Percentiles rank a stretch among this genome's conserved stretches.
phyloP scores from a whole-genome alignment of 2,888 invertebrate genomes.

The Noctua pronuba region DNA sequence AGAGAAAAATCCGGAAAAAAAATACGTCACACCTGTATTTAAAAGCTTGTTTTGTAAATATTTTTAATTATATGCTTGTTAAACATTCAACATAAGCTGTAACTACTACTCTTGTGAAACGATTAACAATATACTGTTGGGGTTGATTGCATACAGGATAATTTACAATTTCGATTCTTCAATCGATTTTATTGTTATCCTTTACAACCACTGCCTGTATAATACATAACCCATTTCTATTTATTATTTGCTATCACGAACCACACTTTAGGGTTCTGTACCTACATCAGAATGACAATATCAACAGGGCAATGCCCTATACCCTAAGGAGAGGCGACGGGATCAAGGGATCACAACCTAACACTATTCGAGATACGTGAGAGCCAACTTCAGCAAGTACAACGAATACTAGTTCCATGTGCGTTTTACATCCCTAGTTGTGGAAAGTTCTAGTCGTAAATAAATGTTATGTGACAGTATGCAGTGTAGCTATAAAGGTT shows the following conservation, averaged over 20 bases:
- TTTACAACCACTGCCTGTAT: neutral
- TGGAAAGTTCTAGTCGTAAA: slow-evolving; percentile 53
- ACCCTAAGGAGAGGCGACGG: neutral
- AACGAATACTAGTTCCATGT: slow-evolving; percentile 35
- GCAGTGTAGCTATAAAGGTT: slow-evolving; percentile 54
- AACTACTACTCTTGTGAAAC: neutral
- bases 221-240: neutral
- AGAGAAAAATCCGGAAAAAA: neutral
- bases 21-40: neutral
- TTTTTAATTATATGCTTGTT: too few species aligned
- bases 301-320: neutral
- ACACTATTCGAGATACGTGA: slow-evolving; percentile 36
- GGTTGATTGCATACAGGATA: neutral
- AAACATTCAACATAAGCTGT: neutral
- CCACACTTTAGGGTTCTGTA: neutral
- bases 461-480: slow-evolving; percentile 57
- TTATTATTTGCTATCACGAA: neutral
- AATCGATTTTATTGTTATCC: neutral
- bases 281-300: slow-evolving; percentile 4
- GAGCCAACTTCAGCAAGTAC: slow-evolving; percentile 23
- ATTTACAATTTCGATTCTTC: neutral
- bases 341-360: slow-evolving; percentile 5
- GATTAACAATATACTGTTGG: neutral
- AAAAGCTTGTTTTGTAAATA: neutral
- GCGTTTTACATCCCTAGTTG: slow-evolving; percentile 31